Percentiles rank a stretch among this genome's conserved stretches.
Conservation (phyloP, 2,888 invertebrate species). For the Drosophila eohydei region DNA sequence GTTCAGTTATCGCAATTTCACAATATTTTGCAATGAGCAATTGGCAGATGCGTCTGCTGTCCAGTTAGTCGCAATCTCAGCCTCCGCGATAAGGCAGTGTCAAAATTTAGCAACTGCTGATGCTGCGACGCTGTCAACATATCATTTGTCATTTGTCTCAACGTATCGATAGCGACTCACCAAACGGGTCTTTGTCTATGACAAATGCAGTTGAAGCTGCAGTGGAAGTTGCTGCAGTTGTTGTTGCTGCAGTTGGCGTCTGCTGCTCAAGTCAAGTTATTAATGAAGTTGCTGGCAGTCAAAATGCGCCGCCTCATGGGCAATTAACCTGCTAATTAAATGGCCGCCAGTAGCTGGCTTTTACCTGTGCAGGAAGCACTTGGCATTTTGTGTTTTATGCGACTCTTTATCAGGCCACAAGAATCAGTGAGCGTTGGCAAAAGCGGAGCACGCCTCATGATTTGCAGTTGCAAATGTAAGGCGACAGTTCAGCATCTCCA, state of each 20-base stretch:
- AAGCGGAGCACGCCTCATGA: slow-evolving; percentile 53
- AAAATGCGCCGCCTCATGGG: slow-evolving; percentile 62
- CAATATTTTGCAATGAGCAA: slow-evolving; percentile 43
- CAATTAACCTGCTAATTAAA: slow-evolving; percentile 78
- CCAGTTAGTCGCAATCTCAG: slow-evolving; percentile 33
- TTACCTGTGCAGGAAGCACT: slow-evolving; percentile 62
- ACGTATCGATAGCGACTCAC: slow-evolving; percentile 53
- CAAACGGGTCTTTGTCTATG: slow-evolving; percentile 68
- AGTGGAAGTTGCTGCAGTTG: slow-evolving; percentile 22
- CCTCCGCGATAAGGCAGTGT: slow-evolving; percentile 72
- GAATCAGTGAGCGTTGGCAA: slow-evolving; percentile 33
- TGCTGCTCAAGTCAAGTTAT: slow-evolving; percentile 52
- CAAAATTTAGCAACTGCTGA: slow-evolving; percentile 76
- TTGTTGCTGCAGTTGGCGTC: slow-evolving; percentile 17
- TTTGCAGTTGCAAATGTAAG: slow-evolving; percentile 69
- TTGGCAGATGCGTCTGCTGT: slow-evolving; percentile 38
- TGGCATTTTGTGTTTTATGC: slow-evolving; percentile 66
- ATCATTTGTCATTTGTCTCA: slow-evolving; percentile 71
- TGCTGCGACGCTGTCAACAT: slow-evolving; percentile 72
- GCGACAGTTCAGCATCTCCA: slow-evolving; percentile 62
- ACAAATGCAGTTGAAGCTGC: slow-evolving; percentile 53
- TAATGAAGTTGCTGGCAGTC: slow-evolving; percentile 74
- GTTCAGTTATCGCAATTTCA: slow-evolving; percentile 31
- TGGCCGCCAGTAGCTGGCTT: slow-evolving; percentile 57
- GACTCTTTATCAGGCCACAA: slow-evolving; percentile 60